These are phyloP conservation scores for Pterocles orientalis DNA, from an alignment of 2,113 vertebrate genomes.

Conservation along the genomic window DNA sequence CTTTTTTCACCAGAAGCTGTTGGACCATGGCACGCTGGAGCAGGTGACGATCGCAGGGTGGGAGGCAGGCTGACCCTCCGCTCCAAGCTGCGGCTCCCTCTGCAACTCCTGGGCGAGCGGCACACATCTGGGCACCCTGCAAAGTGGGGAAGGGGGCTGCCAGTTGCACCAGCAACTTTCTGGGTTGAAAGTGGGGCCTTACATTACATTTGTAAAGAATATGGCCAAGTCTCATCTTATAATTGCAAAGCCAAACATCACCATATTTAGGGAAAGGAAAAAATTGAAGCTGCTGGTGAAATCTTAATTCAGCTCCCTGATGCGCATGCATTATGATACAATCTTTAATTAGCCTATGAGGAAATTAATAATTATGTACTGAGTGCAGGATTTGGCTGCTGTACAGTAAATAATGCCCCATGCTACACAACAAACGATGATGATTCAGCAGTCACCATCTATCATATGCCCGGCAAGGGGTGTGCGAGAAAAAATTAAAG, in stretches of 20 bases:
- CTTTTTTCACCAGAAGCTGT: background rate
- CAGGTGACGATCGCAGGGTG: background rate
- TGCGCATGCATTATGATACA: background rate
- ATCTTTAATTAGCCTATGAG: constrained; percentile 51
- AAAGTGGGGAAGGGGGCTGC: background rate
- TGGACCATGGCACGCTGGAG: rapidly evolving
- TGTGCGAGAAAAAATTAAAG: background rate
- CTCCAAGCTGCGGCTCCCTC: background rate
- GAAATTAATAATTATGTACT: constrained; percentile 49
- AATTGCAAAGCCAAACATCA: background rate
- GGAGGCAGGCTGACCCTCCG: background rate
- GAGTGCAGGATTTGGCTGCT: background rate
- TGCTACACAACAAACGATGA: background rate
- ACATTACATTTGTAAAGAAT: background rate
- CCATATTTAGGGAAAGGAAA: background rate
- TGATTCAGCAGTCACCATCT: constrained; percentile 41
- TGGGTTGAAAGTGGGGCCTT: background rate
- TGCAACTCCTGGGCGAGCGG: background rate
- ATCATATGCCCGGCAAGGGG: background rate
- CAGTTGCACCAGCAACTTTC: no score
- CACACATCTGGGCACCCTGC: no score
- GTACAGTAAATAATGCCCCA: constrained; percentile 45
- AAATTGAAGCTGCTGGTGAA: background rate
- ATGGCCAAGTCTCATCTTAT: background rate
- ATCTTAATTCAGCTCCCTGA: background rate